These are phyloP conservation scores for Tinamus major DNA, from an alignment of 2,797 vertebrate species.

Conservation along the genomic window DNA sequence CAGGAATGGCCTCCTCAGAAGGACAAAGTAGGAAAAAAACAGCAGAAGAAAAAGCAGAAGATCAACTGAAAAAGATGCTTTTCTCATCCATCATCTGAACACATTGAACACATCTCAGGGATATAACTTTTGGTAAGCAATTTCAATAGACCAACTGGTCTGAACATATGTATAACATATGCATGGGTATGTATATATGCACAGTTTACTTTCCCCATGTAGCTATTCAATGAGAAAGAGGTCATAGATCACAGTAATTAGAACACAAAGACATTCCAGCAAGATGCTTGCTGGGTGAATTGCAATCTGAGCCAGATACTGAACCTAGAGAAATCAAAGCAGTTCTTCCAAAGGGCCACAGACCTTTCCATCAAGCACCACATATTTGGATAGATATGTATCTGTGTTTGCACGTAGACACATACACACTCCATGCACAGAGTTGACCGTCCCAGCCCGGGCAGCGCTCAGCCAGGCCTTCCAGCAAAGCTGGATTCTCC, in stretches of 20 bases:
- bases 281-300: background rate
- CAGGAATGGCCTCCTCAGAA: background rate
- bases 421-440: background rate
- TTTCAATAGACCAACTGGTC: background rate
- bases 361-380: background rate
- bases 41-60: background rate
- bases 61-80: background rate
- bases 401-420: background rate
- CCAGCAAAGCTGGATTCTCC: background rate
- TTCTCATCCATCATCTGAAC: background rate
- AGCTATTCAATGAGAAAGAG: background rate
- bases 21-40: background rate
- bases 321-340: background rate
- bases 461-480: background rate
- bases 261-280: background rate
- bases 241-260: background rate
- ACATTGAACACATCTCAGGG: background rate
- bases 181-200: background rate
- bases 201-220: background rate
- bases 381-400: rapidly evolving
- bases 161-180: background rate
- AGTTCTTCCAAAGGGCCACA: background rate
- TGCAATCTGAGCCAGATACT: background rate
- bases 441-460: background rate
- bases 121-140: background rate